Base-by-base conservation (phyloP, 1,140 invertebrate species). In the Lucilia cuprina region DNA sequence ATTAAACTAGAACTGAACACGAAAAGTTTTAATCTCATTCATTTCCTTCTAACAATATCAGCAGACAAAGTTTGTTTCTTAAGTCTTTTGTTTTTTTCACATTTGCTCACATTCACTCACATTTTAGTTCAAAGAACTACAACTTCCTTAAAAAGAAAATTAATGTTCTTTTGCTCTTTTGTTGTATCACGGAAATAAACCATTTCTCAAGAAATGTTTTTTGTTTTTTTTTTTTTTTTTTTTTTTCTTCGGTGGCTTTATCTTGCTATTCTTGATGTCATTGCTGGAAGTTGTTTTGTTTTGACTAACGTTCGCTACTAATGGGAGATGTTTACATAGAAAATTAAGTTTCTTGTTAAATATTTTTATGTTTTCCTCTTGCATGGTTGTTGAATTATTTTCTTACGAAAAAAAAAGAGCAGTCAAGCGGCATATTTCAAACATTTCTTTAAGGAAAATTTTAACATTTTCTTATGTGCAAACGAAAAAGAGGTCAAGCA, bases 51-150 rank as follows among this genome's bases (percentile, higher is more conserved):
- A 30, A 30, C 25, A 30, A 30, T 30, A 30, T 30, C 25, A 1
- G 3, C 25, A 1, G 25, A 30, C 25, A 30, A 30, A 30, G 25
- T 30, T 70, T 70, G 65, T 70, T 19, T 21, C 65, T 70, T 25
- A 70, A 70, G 65, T 70, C 65, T 70, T 70, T 70, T 70, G 65
- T 21, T 70, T 70, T 21, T 70, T 25, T 70, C n/a, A 8, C n/a
- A 19, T n/a, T n/a, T 30, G 14, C 5, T 3, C 19, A 10, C 10
- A n/a, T 70, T 70, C 10, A 70, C 19, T 21, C 65, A 70, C 17
- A 70, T 17, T 70, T n/a, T 70, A 70, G 65, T 70, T 70, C 65
- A 70, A 70, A 70, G 65, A 70, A 70, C 65, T 70, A 70, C 65
- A 70, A 70, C 65, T 70, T 70, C 65, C 65, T 25, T 70, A 70